phyloP scores from a whole-genome alignment of 53 echinoderm and acorn worm genomes.

The Arbacia lixula region DNA sequence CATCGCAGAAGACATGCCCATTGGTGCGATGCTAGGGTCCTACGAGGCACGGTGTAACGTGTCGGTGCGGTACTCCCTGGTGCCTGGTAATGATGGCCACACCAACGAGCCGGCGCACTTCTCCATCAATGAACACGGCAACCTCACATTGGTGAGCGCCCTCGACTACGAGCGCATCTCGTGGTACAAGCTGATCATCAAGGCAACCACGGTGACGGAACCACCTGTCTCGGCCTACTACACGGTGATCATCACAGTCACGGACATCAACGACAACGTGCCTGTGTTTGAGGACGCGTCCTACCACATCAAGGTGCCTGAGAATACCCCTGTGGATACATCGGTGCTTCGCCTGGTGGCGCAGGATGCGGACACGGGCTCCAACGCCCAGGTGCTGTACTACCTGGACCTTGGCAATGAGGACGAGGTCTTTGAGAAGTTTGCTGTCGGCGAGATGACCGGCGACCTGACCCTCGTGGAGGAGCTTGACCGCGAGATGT shows the following conservation, averaged over 20 bases:
- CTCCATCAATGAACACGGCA: conserved; percentile 80
- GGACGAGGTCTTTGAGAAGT: conserved; percentile 73
- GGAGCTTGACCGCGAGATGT: conserved; percentile 79
- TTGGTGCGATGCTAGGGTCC: conserved; percentile 72
- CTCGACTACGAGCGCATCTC: conserved; percentile 83
- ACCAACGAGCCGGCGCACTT: conserved; percentile 88
- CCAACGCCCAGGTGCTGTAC: conserved; percentile 71
- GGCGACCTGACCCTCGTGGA: conserved; percentile 69
- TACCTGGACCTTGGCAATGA: conserved; percentile 65
- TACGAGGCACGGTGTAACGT: conserved; percentile 65
- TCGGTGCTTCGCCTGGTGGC: conserved; percentile 78
- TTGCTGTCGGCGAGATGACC: conserved; percentile 74
- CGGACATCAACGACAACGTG: conserved; percentile 90
- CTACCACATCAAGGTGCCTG: conserved; percentile 79
- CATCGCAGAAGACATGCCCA: conserved; percentile 70
- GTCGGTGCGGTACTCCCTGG: conserved; percentile 72
- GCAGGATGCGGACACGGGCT: conserved; percentile 69
- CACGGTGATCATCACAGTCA: conserved; percentile 72
- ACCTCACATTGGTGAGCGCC: conserved; percentile 72
- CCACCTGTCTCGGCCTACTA: conserved; percentile 77
- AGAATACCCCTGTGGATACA: conserved; percentile 68
- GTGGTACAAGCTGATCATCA: conserved; percentile 87
- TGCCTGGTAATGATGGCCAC: conserved; percentile 79
- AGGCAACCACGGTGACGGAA: conserved; percentile 62
- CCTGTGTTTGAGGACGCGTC: conserved; percentile 79